phyloP scores from a whole-genome alignment of 2,888 invertebrate genomes.

The Caenorhabditis imperialis region DNA sequence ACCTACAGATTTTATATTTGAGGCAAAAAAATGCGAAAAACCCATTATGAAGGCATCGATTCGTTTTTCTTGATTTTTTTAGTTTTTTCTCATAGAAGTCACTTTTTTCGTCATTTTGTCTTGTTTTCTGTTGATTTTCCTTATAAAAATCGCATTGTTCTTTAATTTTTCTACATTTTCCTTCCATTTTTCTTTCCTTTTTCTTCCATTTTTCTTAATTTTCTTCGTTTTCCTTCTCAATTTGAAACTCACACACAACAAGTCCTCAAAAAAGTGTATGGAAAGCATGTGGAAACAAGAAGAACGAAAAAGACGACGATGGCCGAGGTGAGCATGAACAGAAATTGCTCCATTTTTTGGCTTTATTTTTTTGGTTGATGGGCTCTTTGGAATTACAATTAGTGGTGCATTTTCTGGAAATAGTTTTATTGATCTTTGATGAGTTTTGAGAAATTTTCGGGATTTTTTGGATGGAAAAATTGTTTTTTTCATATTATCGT shows the following conservation, averaged over 20 bases:
- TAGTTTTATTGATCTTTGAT: too few species aligned
- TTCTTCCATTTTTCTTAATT: background rate
- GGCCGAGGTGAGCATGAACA: constrained; percentile 47
- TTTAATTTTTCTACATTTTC: background rate
- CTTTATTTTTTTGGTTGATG: too few species aligned
- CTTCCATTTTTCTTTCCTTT: background rate
- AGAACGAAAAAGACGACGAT: constrained; percentile 53
- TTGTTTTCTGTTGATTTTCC: background rate
- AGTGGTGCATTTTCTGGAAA: constrained; percentile 25
- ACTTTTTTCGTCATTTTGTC: too few species aligned
- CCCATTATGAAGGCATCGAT: too few species aligned
- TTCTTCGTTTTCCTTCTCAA: background rate
- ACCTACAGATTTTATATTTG: too few species aligned
- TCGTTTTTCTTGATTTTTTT: too few species aligned
- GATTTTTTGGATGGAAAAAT: too few species aligned
- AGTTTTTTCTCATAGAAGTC: too few species aligned
- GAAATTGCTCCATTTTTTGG: constrained; percentile 43
- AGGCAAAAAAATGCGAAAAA: too few species aligned
- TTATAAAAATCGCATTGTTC: background rate
- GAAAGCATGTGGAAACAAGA: constrained; percentile 56
- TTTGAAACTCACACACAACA: constrained; percentile 45
- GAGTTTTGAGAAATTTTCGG: too few species aligned
- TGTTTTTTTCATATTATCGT: too few species aligned
- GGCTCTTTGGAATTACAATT: too few species aligned
- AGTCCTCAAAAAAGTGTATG: constrained; percentile 59